Evolutionary conservation across 2,888 invertebrate species (phyloP).

Genomic region (Pelosia muscerda): DNA sequence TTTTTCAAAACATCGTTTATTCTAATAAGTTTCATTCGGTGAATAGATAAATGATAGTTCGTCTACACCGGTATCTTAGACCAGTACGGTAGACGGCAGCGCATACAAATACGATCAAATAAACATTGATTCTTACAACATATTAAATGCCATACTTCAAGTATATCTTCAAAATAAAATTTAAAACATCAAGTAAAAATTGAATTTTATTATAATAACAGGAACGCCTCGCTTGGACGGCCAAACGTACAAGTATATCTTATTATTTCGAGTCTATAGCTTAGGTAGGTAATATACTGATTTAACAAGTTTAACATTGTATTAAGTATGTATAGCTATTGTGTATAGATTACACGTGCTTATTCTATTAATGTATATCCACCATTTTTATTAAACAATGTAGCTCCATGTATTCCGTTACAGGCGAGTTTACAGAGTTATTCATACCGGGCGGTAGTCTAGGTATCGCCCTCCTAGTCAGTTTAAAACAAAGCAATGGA

Average conservation of each 20-base stretch:
- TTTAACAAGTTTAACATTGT: neutral
- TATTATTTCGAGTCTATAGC: neutral
- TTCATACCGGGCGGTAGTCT: constrained; percentile 28
- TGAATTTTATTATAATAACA: neutral
- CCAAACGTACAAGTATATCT: neutral
- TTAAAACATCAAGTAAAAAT: neutral
- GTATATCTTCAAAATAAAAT: neutral
- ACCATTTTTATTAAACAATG: neutral
- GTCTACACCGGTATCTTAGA: too few species aligned
- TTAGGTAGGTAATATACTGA: neutral
- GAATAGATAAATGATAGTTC: too few species aligned
- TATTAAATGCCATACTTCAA: too few species aligned
- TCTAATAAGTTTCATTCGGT: too few species aligned
- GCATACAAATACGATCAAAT: too few species aligned
- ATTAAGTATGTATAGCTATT: neutral
- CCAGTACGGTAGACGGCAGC: too few species aligned
- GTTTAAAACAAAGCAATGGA: constrained; percentile 78
- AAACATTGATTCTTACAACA: too few species aligned
- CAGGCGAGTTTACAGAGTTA: constrained; percentile 19
- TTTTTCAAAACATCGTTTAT: too few species aligned
- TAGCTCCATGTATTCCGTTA: neutral
- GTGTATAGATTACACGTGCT: neutral
- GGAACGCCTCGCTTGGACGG: neutral
- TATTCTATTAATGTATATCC: neutral
- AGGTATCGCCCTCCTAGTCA: constrained; percentile 68